These are phyloP conservation scores for Xiphorhynchus elegans DNA, from an alignment of 2,113 vertebrate genomes.

Conservation along the genomic window DNA sequence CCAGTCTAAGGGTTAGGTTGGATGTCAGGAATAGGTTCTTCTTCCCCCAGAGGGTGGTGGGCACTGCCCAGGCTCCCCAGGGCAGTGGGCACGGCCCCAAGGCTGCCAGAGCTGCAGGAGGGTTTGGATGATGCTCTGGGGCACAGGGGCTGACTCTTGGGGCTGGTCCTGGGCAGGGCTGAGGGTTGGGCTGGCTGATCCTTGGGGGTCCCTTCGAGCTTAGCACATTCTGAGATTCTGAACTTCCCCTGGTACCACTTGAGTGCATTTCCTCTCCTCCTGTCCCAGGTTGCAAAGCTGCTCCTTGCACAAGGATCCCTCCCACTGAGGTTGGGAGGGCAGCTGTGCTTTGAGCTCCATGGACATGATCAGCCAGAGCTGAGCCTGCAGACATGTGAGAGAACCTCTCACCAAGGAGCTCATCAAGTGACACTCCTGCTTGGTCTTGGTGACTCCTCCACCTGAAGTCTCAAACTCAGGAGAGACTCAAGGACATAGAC, in stretches of 20 bases:
- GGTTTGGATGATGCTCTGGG: not conserved
- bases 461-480: not conserved
- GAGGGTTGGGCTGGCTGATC: not conserved
- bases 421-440: not conserved
- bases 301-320: not conserved
- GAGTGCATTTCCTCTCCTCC: not conserved
- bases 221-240: not conserved
- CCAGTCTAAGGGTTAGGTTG: not conserved
- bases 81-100: not conserved
- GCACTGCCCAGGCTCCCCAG: not conserved
- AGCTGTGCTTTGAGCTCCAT: not conserved
- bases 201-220: not conserved
- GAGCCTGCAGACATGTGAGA: not conserved
- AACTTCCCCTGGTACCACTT: not conserved
- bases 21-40: not conserved
- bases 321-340: not conserved
- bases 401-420: not conserved
- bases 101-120: not conserved
- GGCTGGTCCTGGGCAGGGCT: not conserved
- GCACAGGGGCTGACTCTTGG: not conserved
- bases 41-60: not conserved
- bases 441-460: not conserved
- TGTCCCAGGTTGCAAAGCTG: not conserved
- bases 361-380: not conserved
- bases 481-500: not conserved